Evolutionary conservation across 2,888 invertebrate genomes (phyloP).

Genomic region (Aphrophora alni): DNA sequence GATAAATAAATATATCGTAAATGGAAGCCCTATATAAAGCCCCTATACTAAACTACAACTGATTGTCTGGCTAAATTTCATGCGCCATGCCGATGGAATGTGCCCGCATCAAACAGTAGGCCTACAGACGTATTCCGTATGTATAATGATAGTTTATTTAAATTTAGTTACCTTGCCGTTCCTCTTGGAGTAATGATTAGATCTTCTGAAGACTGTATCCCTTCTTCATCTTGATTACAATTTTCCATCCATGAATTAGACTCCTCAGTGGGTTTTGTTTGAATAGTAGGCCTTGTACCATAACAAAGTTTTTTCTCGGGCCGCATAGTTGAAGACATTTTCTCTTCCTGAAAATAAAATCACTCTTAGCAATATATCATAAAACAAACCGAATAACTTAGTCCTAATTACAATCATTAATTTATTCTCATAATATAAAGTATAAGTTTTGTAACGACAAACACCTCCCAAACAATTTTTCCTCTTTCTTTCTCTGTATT

Average conservation of each 20-base stretch:
- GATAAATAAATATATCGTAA: too few relatives aligned
- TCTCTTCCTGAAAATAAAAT: conserved; percentile 3
- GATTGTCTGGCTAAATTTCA: too few relatives aligned
- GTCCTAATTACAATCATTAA: conserved; percentile 6
- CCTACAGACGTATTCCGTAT: not conserved
- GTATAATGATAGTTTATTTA: too few relatives aligned
- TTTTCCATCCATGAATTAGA: not conserved
- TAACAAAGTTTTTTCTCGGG: not conserved
- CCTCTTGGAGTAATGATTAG: not conserved
- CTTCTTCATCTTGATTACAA: not conserved
- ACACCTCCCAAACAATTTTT: not conserved
- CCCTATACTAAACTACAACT: too few relatives aligned
- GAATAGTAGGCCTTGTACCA: not conserved
- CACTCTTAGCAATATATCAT: not conserved
- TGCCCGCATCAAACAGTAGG: not conserved
- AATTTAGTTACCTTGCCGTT: not conserved
- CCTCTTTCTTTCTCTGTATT: too few relatives aligned
- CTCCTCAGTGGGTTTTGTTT: not conserved
- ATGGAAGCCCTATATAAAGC: too few relatives aligned
- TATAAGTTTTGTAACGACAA: not conserved
- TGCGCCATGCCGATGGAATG: not conserved
- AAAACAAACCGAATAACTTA: not conserved
- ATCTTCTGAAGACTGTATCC: not conserved
- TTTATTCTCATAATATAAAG: not conserved
- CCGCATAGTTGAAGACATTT: not conserved